phyloP scores from a whole-genome alignment of 2,888 invertebrate genomes.

The Papilio protenor region DNA sequence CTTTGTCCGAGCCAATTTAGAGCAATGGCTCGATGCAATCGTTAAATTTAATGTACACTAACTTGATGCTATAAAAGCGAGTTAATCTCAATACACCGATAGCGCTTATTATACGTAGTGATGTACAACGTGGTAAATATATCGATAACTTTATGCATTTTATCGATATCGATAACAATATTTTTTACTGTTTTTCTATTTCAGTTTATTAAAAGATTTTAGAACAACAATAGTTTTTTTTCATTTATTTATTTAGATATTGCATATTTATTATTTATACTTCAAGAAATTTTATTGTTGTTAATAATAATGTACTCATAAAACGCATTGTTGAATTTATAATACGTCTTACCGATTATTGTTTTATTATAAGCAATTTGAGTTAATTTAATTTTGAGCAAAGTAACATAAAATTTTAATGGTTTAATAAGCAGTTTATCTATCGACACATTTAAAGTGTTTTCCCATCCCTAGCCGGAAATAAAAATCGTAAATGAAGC shows the following conservation, averaged over 20 bases:
- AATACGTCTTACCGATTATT: no score
- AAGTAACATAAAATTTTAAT: not conserved
- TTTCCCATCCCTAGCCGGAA: conserved; percentile 68
- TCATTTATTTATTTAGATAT: no score
- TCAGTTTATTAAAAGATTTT: no score
- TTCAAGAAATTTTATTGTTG: no score
- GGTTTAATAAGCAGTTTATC: not conserved
- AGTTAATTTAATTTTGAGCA: conserved; percentile 45
- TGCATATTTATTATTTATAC: no score
- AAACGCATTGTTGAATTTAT: no score
- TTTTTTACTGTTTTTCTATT: no score
- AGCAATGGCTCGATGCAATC: conserved; percentile 74
- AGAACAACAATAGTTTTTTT: no score
- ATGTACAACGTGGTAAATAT: conserved; percentile 49
- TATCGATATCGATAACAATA: conserved; percentile 30
- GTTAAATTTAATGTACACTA: conserved; percentile 83
- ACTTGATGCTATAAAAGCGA: conserved; percentile 79
- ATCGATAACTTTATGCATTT: conserved; percentile 32
- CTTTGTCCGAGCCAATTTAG: conserved; percentile 77
- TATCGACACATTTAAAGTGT: not conserved
- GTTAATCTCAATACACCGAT: conserved; percentile 84
- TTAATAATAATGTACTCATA: no score
- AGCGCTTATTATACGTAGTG: conserved; percentile 78
- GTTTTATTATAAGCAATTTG: no score
- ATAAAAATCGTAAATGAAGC: conserved; percentile 85